Percentiles rank a stretch among this genome's conserved stretches.
These are phyloP conservation scores for Cantharis rustica DNA, from an alignment of 2,888 invertebrate species.

Conservation along the genomic window DNA sequence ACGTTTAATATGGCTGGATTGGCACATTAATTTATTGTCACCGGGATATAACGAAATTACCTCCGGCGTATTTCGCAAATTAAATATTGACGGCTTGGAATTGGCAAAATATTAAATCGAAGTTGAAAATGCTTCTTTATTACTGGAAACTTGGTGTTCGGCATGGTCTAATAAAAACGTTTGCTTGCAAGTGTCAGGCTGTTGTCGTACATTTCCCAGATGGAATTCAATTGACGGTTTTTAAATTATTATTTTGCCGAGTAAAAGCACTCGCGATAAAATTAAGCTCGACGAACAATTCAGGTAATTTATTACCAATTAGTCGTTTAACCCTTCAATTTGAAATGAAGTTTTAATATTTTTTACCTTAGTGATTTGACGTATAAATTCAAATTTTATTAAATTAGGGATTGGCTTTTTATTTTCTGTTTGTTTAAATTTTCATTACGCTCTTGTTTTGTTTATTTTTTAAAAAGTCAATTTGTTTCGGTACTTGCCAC, in stretches of 20 bases:
- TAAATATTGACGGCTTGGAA: conserved; percentile 17
- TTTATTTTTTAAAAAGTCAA: neutral
- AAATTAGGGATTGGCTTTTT: neutral
- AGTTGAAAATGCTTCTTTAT: neutral
- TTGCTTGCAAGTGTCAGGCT: conserved; percentile 15
- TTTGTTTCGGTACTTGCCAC: neutral
- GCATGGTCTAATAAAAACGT: conserved; percentile 10
- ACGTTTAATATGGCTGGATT: conserved; percentile 7
- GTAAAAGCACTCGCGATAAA: neutral
- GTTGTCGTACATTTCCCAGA: neutral
- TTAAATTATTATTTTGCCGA: neutral
- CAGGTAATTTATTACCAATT: neutral
- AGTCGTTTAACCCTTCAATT: neutral
- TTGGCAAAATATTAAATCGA: conserved; percentile 5
- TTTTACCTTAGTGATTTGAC: neutral
- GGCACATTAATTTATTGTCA: conserved; percentile 15
- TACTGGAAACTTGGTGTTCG: neutral
- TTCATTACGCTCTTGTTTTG: neutral
- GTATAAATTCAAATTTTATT: neutral
- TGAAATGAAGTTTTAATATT: neutral
- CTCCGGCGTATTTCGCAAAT: conserved; percentile 2
- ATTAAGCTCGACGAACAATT: neutral
- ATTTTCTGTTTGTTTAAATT: neutral
- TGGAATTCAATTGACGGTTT: neutral
- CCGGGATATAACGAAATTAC: conserved; percentile 16